Base-by-base conservation (phyloP, 1,140 invertebrate species). In the Aleiodes sp. region DNA sequence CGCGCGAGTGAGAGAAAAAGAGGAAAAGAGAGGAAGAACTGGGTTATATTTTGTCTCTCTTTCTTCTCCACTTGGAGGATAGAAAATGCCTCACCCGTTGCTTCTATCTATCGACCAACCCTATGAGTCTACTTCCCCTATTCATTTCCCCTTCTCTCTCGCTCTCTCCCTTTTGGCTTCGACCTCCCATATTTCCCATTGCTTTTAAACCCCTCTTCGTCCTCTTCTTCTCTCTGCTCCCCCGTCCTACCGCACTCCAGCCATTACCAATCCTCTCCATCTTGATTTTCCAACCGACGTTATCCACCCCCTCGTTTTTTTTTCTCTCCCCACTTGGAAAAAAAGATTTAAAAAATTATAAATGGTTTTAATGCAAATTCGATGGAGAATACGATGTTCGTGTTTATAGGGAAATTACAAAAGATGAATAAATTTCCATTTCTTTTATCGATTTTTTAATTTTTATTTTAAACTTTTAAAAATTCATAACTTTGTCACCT, bases 51-150 rank as follows among this genome's bases (percentile, higher is more conserved):
- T 65, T 46, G 33, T 24, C 43, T 63, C 24, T 6, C 12, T 31
- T 43, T 63, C 37, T 43, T 68, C 74, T 71, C 74, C 68, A n/a
- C n/a, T 71, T 72, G 63, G 65, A 46, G 62, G 41, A 26, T 52
- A 31, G 43, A 56, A 62, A 62, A 65, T 14, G 41, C 63, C 63
- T 65, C 29, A 65, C 46, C 35, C 65, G 69, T 65, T 65, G 43
- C 56, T 61, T 59, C 68, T 72, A 73, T 76, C 79, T 80, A 80
- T 80, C 78, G 80, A 81, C 77, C 78, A 80, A 77, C 79, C 77
- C 77, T 71, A 72, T 75, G 74, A 75, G 37, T 39, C 66, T 66
- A 73, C 70, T 63, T 43, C 59, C 72, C 57, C 57, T 62, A 64
- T 68, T 41, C 64, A 41, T 46, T 57, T 29, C 46, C 61, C 66